Conservation (phyloP, 53 echinoderm and acorn worm genomes). For the Crossaster papposus region DNA sequence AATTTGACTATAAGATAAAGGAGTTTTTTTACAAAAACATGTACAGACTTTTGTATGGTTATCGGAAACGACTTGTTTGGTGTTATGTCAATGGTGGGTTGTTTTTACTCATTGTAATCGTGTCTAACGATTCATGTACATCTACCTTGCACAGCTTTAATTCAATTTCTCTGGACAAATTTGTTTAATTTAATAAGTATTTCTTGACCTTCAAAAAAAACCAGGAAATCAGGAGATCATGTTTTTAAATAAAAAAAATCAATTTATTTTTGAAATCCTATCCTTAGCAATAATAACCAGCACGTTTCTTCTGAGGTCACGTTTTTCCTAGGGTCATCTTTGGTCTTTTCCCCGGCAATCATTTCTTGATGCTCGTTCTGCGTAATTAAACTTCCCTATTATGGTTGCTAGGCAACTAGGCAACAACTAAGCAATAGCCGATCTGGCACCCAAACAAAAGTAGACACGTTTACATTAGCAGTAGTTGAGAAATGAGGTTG, state of each 20-base stretch:
- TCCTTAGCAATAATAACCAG: background rate
- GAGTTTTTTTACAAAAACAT: no score
- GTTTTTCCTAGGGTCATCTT: no score
- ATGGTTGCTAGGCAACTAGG: slow-evolving; percentile 49
- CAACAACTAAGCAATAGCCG: background rate
- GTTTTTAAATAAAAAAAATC: background rate
- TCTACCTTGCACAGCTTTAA: background rate
- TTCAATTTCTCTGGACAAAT: background rate
- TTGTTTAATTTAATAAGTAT: background rate
- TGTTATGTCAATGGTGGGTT: no score
- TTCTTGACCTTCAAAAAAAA: background rate
- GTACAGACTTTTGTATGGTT: no score
- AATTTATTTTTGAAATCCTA: background rate
- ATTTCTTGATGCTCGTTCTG: background rate
- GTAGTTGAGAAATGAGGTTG: background rate
- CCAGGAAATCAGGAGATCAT: background rate
- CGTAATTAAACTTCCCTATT: slow-evolving; percentile 34
- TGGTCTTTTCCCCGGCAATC: background rate
- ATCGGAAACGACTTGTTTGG: no score
- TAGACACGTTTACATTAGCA: background rate
- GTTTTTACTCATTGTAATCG: no score
- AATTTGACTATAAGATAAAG: no score
- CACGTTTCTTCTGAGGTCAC: background rate
- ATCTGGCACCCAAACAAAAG: background rate
- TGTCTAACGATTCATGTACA: no score